A percentile compares a stretch with the other conserved stretches of the same genome.
Conservation (phyloP, 2,888 invertebrate species). For the Teinopalpus imperialis region DNA sequence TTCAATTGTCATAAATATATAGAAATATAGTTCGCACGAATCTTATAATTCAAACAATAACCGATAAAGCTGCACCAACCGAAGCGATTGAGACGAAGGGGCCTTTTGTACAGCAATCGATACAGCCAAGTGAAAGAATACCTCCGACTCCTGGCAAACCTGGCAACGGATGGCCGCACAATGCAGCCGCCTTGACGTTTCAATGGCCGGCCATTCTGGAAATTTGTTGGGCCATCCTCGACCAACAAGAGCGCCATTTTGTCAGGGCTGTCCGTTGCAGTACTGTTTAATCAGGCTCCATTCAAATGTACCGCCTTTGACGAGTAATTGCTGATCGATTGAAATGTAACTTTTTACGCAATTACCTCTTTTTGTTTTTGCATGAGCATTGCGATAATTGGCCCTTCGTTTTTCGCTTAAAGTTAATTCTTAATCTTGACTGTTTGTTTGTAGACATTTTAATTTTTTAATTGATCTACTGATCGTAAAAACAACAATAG, state of each 20-base stretch:
- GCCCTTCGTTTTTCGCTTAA: too few relatives aligned
- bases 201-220: constrained; percentile 69
- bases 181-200: constrained; percentile 67
- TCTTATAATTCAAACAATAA: neutral
- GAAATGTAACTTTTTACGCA: constrained; percentile 56
- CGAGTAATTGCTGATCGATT: constrained; percentile 76
- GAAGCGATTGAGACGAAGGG: constrained; percentile 11
- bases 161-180: constrained; percentile 56
- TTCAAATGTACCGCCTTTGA: constrained; percentile 78
- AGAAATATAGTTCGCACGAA: too few relatives aligned
- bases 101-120: constrained; percentile 18
- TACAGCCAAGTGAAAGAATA: constrained; percentile 16
- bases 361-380: constrained; percentile 22
- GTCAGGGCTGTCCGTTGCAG: constrained; percentile 71
- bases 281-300: constrained; percentile 75
- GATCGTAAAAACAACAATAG: too few relatives aligned
- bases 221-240: constrained; percentile 63
- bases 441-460: too few relatives aligned
- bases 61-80: constrained; percentile 4
- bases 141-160: constrained; percentile 24
- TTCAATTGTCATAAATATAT: too few relatives aligned
- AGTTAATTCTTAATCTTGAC: too few relatives aligned
- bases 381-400: neutral
- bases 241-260: constrained; percentile 62
- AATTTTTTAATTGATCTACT: too few relatives aligned